Conservation (phyloP, 2,888 invertebrate genomes). For the Pterobdella sp. region DNA sequence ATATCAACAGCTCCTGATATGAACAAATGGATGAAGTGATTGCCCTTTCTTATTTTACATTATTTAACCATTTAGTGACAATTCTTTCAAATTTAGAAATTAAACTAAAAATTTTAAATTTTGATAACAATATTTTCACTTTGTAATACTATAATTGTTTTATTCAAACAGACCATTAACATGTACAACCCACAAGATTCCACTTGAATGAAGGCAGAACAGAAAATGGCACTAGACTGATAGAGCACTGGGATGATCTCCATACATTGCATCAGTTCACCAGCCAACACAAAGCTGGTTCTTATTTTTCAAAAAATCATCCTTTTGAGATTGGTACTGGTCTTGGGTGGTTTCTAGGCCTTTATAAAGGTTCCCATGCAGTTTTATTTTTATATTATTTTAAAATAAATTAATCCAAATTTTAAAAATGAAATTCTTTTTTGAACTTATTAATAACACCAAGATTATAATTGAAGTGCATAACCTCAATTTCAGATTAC, state of each 20-base stretch:
- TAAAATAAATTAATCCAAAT: not conserved
- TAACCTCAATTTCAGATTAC: conserved; percentile 1
- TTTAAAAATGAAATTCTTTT: not conserved
- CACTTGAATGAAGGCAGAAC: not conserved
- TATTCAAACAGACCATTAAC: too few relatives aligned
- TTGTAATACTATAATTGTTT: too few relatives aligned
- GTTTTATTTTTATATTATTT: not conserved
- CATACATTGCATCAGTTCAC: conserved; percentile 14
- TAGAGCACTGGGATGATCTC: conserved; percentile 16
- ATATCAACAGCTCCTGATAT: conserved; percentile 43
- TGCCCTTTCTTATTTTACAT: too few relatives aligned
- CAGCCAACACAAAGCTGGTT: not conserved
- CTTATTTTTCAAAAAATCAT: not conserved
- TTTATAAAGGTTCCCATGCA: conserved; percentile 10
- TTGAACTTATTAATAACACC: not conserved
- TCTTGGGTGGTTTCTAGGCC: conserved; percentile 18
- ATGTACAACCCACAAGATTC: too few relatives aligned
- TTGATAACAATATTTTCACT: too few relatives aligned
- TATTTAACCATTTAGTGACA: too few relatives aligned
- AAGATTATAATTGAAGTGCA: too few relatives aligned
- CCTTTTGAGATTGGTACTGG: not conserved
- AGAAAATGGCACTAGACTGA: not conserved
- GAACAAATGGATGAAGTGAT: conserved; percentile 42
- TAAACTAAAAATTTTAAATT: too few relatives aligned
- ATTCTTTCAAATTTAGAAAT: too few relatives aligned